Evolutionary conservation across 2,888 invertebrate genomes (phyloP).

Genomic region (Dermolepida albohirtum): DNA sequence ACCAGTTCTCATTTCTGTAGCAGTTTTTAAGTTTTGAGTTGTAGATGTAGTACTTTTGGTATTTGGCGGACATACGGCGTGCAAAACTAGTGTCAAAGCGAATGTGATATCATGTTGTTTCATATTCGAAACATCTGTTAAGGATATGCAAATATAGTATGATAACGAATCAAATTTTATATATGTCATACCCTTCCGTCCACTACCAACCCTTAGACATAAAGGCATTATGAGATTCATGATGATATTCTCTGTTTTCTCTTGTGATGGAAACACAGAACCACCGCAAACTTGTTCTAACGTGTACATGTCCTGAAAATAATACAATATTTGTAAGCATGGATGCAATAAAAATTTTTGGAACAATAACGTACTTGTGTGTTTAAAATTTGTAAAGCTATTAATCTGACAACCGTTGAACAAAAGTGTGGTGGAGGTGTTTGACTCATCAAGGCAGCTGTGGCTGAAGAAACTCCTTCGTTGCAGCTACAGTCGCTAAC

Average conservation of each 20-base stretch:
- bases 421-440: slow-evolving; percentile 96
- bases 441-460: slow-evolving; percentile 88
- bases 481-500: slow-evolving; percentile 77
- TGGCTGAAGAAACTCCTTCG: slow-evolving; percentile 81
- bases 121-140: slow-evolving; percentile 87
- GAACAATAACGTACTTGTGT: slow-evolving; percentile 61
- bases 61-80: slow-evolving; percentile 85
- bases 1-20: slow-evolving; percentile 79
- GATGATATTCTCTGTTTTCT: slow-evolving; percentile 94
- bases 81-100: slow-evolving; percentile 88
- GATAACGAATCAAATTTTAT: no score
- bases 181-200: slow-evolving; percentile 81
- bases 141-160: slow-evolving; percentile 25
- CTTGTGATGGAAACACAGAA: slow-evolving; percentile 87
- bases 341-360: neutral
- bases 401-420: slow-evolving; percentile 93
- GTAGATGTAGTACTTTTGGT: slow-evolving; percentile 76
- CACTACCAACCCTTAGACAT: slow-evolving; percentile 94
- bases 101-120: slow-evolving; percentile 91
- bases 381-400: slow-evolving; percentile 94
- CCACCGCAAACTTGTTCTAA: slow-evolving; percentile 96
- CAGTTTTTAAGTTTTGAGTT: slow-evolving; percentile 76
- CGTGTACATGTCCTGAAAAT: slow-evolving; percentile 80
- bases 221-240: slow-evolving; percentile 97
- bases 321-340: slow-evolving; percentile 43